Evolutionary conservation across 1,140 invertebrate species (phyloP), one percentile per base, ranked within the genome.

Genomic region (Drosophila parvula): DNA sequence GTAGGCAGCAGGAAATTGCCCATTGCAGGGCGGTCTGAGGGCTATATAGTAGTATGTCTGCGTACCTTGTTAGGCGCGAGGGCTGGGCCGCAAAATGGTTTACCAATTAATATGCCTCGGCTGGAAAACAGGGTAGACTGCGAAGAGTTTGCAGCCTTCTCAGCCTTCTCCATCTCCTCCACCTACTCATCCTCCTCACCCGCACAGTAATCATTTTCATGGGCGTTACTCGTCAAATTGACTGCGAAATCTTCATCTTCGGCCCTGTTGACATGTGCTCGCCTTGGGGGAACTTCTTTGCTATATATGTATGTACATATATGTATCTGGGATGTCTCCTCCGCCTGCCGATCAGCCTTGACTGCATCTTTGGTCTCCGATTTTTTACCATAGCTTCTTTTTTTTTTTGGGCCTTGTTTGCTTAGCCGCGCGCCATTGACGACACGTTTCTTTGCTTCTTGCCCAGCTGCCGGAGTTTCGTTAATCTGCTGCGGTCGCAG

Each of bases 1-100:
- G 76, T 78, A 60, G 79, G 73, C 84, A 83, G 74, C 88, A 90
- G 88, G 88, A 90, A 90, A 90, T 90, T 90, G 75, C 78, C 76
- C 83, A 84, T 77, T 80, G 86, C 80, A 73, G 53, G 61, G 82
- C 48, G 59, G 70, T 30, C 18, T 55, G 50, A 62, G 59, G 50
- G 70, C 38, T 64, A 45, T 64, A 10, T n/a, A 22, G 22, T 22
- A 22, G 68, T 68, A 8, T n/a, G 60, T 75, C 48, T 45, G 50
- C 40, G 53, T 63, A 81, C 71, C 80, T 83, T 83, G 74, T 79
- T 81, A 78, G 78, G 50, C 57, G 32, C 28, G 34, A 28, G 27
- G 53, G 32, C 58, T 47, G 22, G 32, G n/a, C 56, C 45, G 57
- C 76, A 81, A 61, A 77, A 73, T 70, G 60, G 57, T 47, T 70